A percentile compares a stretch with the other conserved stretches of the same genome.
Conservation (phyloP, 2,888 invertebrate species). For the Athripsodes cinereus region DNA sequence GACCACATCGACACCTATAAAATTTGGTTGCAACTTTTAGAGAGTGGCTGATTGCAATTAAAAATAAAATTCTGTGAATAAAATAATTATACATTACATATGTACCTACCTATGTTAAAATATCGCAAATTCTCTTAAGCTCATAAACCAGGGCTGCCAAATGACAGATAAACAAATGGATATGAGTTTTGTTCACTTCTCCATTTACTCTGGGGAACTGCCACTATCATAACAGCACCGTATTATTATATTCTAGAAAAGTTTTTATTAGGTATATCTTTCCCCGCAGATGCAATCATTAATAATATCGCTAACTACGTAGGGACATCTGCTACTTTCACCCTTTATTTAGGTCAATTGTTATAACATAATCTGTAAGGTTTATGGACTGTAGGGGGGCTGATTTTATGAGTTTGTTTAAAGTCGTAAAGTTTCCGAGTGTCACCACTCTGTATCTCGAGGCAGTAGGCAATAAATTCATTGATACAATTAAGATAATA, state of each 20-base stretch:
- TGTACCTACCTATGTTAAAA: no score
- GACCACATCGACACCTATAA: no score
- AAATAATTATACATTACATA: no score
- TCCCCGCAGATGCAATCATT: background rate
- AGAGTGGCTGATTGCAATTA: no score
- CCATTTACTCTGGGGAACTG: no score
- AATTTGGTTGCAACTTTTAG: no score
- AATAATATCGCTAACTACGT: background rate
- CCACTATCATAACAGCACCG: no score
- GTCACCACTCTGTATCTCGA: background rate
- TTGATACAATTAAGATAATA: slow-evolving; percentile 6
- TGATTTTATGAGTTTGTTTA: slow-evolving; percentile 1
- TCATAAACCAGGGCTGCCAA: no score
- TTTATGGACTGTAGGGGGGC: background rate
- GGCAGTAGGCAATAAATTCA: background rate
- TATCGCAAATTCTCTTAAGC: no score
- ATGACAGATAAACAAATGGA: no score
- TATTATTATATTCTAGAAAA: background rate
- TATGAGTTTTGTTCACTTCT: no score
- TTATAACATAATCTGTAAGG: background rate
- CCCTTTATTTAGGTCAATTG: slow-evolving; percentile 3
- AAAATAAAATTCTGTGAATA: no score
- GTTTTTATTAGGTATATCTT: background rate
- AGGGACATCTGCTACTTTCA: background rate
- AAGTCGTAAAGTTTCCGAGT: background rate